Base-by-base conservation (phyloP, 2,797 vertebrate species). In the Sylvia borin region DNA sequence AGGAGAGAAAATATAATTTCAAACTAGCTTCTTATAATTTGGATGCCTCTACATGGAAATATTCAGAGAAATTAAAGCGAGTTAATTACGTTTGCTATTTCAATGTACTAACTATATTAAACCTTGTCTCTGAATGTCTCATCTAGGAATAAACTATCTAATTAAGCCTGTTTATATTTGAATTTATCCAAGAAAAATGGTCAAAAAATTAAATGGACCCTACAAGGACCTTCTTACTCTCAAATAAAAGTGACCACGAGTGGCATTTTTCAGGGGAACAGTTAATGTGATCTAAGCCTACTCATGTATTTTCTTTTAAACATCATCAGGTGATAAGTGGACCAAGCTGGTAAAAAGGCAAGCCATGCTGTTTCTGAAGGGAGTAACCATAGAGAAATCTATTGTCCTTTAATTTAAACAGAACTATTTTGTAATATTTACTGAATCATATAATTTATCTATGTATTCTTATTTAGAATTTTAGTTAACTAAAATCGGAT, bases 81-180 rank as follows among this genome's bases (percentile, higher is more conserved):
- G 48, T 79, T 92, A 78, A 87, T 79, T 81, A 92, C 16, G 38
- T 79, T 75, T 89, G 54, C n/a, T 78, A 72, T 73, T 88, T 76
- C 48, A 76, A 55, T 4, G 6, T 40, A 84, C 17, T 51, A 75
- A 84, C 20, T 70, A 43, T 50, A 77, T 55, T 74, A 93, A 93
- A 74, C 7, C 6, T 70, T 40, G 58, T 57, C 16, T 79, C n/a
- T 76, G 57, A 76, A 74, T 7, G 10, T 85, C 51, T 92, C 43
- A 51, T 55, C 22, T 66, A 79, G n/a, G 43, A 91, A 78, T 70
- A 82, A 86, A 79, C 40, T 47, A 78, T 43, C 45, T 78, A 68
- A 84, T 86, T 88, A 78, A 81, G 40, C 27, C 32, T 78, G 54
- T 36, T 92, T 58, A 38, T 66, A 62, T 66, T 80, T 87, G 3